Percentiles rank a stretch among this genome's conserved stretches.
Conservation (phyloP, 2,888 invertebrate species). For the Agonopterix alstromeriana region DNA sequence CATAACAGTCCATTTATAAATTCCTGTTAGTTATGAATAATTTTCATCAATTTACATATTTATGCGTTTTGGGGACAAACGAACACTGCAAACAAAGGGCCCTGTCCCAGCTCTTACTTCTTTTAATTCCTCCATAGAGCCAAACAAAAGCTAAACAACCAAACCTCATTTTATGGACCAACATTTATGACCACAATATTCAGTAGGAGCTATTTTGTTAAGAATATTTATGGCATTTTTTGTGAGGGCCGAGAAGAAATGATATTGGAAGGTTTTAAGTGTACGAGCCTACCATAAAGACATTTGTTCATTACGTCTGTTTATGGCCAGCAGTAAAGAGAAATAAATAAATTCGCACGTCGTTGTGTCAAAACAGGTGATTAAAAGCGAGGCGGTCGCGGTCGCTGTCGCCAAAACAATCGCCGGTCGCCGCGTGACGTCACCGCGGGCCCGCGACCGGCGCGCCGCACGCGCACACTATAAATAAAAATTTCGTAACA, state of each 20-base stretch:
- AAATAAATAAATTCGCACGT: constrained; percentile 59
- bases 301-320: constrained; percentile 64
- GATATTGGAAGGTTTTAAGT: constrained; percentile 51
- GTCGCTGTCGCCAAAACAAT: constrained; percentile 20
- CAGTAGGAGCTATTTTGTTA: constrained; percentile 72
- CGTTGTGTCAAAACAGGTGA: constrained; percentile 36
- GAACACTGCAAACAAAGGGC: constrained; percentile 52
- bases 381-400: constrained; percentile 21
- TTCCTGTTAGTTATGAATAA: constrained; percentile 67
- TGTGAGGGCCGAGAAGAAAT: constrained; percentile 53
- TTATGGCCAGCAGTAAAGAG: constrained; percentile 53
- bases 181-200: constrained; percentile 67
- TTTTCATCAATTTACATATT: constrained; percentile 66
- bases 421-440: constrained; percentile 8
- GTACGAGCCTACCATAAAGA: constrained; percentile 70
- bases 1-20: constrained; percentile 50
- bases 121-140: constrained; percentile 56
- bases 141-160: constrained; percentile 67
- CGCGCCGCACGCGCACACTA: constrained; percentile 48
- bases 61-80: constrained; percentile 31
- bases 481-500: constrained; percentile 59
- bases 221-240: constrained; percentile 70
- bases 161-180: constrained; percentile 67
- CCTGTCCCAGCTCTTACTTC: constrained; percentile 49
- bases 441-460: constrained; percentile 14